phyloP scores from a whole-genome alignment of 2,113 vertebrate genomes.

The Tonatia bakeri region DNA sequence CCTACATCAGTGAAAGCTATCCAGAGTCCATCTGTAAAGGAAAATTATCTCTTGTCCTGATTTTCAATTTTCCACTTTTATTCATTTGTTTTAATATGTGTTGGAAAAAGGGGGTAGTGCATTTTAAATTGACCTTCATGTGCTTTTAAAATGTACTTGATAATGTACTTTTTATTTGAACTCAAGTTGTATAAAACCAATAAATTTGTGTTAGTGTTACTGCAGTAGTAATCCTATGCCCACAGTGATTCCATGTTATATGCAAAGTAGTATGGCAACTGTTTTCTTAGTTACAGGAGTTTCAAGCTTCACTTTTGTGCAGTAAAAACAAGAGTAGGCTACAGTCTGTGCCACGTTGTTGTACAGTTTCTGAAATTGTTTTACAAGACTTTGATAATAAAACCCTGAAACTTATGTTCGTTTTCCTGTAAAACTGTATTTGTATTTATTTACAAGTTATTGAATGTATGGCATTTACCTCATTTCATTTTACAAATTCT shows the following conservation, averaged over 20 bases:
- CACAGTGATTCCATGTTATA: slow-evolving; percentile 84
- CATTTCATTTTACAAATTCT: not conserved
- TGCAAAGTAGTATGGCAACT: slow-evolving; percentile 80
- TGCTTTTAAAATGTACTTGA: slow-evolving; percentile 83
- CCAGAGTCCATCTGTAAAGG: slow-evolving; percentile 35
- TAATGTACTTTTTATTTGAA: slow-evolving; percentile 85
- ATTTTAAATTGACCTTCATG: slow-evolving; percentile 81
- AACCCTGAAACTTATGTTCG: slow-evolving; percentile 83
- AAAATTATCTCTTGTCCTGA: slow-evolving; percentile 51
- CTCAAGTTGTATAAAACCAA: slow-evolving; percentile 83
- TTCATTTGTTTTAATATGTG: slow-evolving; percentile 61
- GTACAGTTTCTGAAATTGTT: slow-evolving; percentile 91
- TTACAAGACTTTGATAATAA: slow-evolving; percentile 97
- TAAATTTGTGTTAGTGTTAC: slow-evolving; percentile 83
- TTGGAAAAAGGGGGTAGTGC: slow-evolving; percentile 75
- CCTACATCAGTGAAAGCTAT: slow-evolving; percentile 47
- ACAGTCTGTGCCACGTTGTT: slow-evolving; percentile 87
- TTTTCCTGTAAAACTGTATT: slow-evolving; percentile 68
- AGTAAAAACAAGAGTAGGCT: slow-evolving; percentile 82
- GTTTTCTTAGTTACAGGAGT: slow-evolving; percentile 79
- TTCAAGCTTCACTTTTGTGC: slow-evolving; percentile 84
- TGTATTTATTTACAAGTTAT: slow-evolving; percentile 68
- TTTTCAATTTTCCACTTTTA: slow-evolving; percentile 56
- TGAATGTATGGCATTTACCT: slow-evolving; percentile 63
- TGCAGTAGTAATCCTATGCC: slow-evolving; percentile 80